Conservation (phyloP, 1,140 invertebrate species). For the Periplaneta americana region DNA sequence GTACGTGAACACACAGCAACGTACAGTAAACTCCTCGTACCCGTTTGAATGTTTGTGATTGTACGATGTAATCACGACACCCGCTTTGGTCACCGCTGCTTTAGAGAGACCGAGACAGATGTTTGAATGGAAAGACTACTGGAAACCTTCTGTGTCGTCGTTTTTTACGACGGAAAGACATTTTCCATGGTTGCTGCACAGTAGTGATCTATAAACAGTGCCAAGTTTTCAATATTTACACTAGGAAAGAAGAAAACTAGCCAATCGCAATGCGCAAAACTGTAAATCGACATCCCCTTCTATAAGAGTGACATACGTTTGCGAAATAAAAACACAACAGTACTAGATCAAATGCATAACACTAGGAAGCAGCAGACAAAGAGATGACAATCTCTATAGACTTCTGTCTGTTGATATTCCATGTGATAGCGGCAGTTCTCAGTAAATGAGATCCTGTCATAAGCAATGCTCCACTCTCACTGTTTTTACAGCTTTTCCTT, state of each 20-base stretch:
- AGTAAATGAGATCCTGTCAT: not conserved
- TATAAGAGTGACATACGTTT: not conserved
- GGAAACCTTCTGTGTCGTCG: no score
- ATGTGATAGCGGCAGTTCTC: not conserved
- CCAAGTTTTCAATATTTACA: not conserved
- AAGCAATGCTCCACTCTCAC: no score
- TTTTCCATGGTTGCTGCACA: not conserved
- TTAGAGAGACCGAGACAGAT: no score
- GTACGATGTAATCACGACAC: no score
- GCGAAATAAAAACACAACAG: not conserved
- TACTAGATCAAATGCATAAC: not conserved
- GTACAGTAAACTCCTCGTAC: no score
- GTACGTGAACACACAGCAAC: no score
- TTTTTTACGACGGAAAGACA: not conserved
- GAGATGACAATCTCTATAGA: not conserved
- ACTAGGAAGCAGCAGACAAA: not conserved
- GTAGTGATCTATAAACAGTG: not conserved
- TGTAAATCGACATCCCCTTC: not conserved
- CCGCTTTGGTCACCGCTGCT: no score
- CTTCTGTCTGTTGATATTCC: not conserved
- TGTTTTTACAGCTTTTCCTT: no score
- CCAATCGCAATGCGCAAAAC: not conserved
- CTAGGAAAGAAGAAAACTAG: not conserved
- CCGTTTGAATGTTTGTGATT: no score
- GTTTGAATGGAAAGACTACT: no score